Evolutionary conservation across 2,113 vertebrate genomes (phyloP), one percentile per base, ranked within the genome.

Genomic region (Todiramphus chloris): DNA sequence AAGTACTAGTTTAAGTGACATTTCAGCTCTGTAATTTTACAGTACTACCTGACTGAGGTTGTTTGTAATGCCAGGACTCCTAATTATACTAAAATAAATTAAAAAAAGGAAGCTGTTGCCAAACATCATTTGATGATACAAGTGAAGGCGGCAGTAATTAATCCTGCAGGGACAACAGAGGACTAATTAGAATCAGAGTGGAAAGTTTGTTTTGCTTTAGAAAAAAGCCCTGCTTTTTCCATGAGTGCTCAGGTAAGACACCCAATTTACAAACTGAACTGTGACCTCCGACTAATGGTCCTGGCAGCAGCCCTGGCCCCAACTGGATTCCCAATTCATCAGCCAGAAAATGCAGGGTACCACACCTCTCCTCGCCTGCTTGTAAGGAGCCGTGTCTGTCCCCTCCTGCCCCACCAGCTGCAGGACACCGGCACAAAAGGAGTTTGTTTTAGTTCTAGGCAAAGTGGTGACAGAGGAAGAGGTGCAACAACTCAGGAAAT

Each of bases 101-200:
- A 23, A 46, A 41, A 11, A 37, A 53, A 56, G 35, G 35, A 55
- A 94, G 81, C 55, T 73, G 83, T 94, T 95, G 74, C 87, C 91
- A 94, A 97, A 95, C 82, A 80, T 28, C 83, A 95, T 84, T 87
- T 95, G 89, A 95, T 76, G 80, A 87, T 79, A 69, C 1, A 12
- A 94, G 62, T 58, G 91, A 75, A 94, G 77, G 30, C 25, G 27
- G 69, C 69, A 82, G 70, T 97, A 96, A 96, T 97, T 96, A 97
- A 96, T 95, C 81, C 96, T 96, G 74, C 87, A 87, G 96, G 94
- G 92, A 94, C 94, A 95, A 93, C 66, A 94, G 89, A 91, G 10
- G n/a, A 77, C 87, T 96, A 96, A 95, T 96, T 93, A 93, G 89
- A 78, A 92, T 89, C 46, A 55, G 74, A 95, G 55, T 37, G 89